phyloP scores from a whole-genome alignment of 2,113 vertebrate genomes.

The Gasterosteus nipponicus region DNA sequence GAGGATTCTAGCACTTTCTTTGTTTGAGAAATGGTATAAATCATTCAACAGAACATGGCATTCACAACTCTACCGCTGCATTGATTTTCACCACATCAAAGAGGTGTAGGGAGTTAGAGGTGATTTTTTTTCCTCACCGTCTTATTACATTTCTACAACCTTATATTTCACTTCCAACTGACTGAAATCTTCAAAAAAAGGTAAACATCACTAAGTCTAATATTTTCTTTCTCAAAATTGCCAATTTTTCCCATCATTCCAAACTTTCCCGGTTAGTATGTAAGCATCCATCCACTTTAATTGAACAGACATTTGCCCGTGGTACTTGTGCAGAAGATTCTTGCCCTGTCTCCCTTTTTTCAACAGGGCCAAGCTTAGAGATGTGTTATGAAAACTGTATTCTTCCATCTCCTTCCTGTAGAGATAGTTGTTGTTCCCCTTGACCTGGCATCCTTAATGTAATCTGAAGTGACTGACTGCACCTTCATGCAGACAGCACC shows the following conservation, averaged over 20 bases:
- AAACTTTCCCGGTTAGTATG: conserved; percentile 5
- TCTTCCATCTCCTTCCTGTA: conserved; percentile 49
- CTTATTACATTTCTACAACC: conserved; percentile 63
- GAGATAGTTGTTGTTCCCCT: conserved; percentile 74
- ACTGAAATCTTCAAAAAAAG: conserved; percentile 29
- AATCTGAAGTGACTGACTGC: conserved; percentile 80
- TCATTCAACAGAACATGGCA: conserved; percentile 77
- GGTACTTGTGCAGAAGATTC: conserved; percentile 21
- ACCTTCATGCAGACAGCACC: conserved; percentile 68
- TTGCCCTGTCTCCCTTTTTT: conserved; percentile 30
- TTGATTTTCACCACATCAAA: conserved; percentile 77
- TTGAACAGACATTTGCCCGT: conserved; percentile 38
- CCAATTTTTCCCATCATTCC: not conserved
- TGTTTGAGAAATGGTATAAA: conserved; percentile 78
- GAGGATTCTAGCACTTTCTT: conserved; percentile 74
- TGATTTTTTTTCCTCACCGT: conserved; percentile 44
- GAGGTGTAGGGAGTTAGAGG: conserved; percentile 53
- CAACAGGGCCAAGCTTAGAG: conserved; percentile 6
- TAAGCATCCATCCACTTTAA: conserved; percentile 14
- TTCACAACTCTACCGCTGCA: conserved; percentile 69
- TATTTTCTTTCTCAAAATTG: conserved; percentile 27
- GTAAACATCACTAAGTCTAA: conserved; percentile 24
- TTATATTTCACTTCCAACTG: conserved; percentile 41
- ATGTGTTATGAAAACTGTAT: conserved; percentile 44
- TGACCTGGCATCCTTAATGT: conserved; percentile 79